These are phyloP conservation scores for Strix aluco DNA, from an alignment of 2,113 vertebrate genomes.

Conservation along the genomic window DNA sequence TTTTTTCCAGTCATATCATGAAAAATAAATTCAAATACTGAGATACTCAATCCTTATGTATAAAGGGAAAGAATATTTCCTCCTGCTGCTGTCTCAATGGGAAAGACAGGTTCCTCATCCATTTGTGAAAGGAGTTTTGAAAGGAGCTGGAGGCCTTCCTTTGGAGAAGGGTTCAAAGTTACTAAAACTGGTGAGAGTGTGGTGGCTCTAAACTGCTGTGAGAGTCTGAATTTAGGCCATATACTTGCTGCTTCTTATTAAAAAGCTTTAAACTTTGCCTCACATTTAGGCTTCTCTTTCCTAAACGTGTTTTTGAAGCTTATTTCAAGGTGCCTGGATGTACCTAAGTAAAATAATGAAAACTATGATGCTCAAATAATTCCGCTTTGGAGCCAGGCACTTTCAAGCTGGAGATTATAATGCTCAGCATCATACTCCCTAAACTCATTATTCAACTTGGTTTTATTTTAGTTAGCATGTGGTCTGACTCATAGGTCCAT, in stretches of 20 bases:
- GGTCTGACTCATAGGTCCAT: background rate
- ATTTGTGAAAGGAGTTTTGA: background rate
- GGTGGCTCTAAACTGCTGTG: background rate
- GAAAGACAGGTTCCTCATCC: background rate
- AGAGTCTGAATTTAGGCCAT: background rate
- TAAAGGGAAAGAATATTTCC: background rate
- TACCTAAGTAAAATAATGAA: background rate
- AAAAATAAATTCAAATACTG: background rate
- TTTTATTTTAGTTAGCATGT: background rate
- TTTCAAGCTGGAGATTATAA: background rate
- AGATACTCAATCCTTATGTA: background rate
- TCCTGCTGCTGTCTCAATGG: background rate
- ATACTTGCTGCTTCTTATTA: background rate
- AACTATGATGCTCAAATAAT: background rate
- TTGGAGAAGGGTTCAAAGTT: background rate
- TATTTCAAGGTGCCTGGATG: background rate
- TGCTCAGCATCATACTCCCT: background rate
- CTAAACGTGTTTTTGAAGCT: background rate
- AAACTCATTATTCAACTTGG: background rate
- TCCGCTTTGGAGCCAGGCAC: background rate
- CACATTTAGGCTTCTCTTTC: background rate
- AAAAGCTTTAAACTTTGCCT: background rate
- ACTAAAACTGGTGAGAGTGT: background rate
- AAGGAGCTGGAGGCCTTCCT: background rate
- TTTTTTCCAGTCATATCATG: background rate